Evolutionary conservation across 2,113 vertebrate genomes (phyloP), one percentile per base, ranked within the genome.

Genomic region (Hemiprocne comata): DNA sequence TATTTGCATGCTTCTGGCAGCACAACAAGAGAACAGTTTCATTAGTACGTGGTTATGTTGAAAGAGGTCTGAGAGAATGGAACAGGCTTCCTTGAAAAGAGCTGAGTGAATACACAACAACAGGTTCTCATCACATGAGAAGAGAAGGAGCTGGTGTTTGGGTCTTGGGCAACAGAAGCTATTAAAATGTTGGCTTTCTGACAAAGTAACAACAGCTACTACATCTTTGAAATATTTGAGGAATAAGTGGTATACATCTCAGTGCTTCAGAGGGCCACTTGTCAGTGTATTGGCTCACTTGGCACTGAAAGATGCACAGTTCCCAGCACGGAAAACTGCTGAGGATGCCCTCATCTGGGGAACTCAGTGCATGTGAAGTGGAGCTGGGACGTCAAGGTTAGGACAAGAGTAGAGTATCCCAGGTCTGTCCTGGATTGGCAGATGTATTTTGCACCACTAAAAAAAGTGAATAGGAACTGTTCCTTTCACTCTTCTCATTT

Each of bases 151-250:
- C 38, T 94, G 82, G 36, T 60, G 26, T 77, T 84, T 78, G 61
- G 44, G 80, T 19, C 50, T 72, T 3, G 44, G 73, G 93, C 76
- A 89, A 67, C 44, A 77, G 79, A 82, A 81, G 57, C 66, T 82
- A 54, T 94, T 87, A 89, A 72, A 78, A 84, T 87, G 58, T 88
- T 94, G 78, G 90, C 92, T 85, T 91, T 17, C 36, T 85, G 81
- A 86, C 80, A 79, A 92, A 82, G 50, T 36, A 83, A 71, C 58
- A 74, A 7, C n/a, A 70, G 48, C 85, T 42, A 23, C 36, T 38
- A 1, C 38, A 48, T 69, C 44, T 81, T 78, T 87, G 61, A 77
- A 67, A 1, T 77, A 13, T 64, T 55, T 91, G 48, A 70, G 0
- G 6, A 40, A 7, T 26, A 23, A 77, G 75, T 51, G 53, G 33